Conservation (phyloP, 2,888 invertebrate genomes). For the Leucoma salicis region DNA sequence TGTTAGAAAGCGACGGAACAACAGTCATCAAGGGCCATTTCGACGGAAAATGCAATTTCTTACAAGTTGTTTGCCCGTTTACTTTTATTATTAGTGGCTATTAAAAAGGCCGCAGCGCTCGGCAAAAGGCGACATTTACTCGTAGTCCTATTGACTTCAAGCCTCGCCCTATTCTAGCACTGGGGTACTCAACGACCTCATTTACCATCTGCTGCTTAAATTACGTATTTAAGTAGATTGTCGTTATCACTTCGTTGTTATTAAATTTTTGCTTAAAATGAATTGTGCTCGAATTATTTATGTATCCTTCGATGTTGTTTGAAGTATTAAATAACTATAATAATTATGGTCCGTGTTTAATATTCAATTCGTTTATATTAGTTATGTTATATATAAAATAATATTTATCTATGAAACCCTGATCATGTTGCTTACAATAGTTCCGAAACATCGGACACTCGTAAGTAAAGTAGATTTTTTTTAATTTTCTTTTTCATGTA, state of each 20-base stretch:
- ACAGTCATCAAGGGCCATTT: conserved; percentile 59
- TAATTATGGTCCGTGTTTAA: too few relatives aligned
- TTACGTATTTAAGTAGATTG: conserved; percentile 63
- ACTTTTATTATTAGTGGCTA: conserved; percentile 66
- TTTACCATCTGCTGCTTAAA: conserved; percentile 61
- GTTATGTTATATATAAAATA: too few relatives aligned
- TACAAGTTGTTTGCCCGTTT: conserved; percentile 67
- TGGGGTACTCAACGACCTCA: conserved; percentile 34
- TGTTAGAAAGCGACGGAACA: conserved; percentile 42
- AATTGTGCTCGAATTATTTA: conserved; percentile 45
- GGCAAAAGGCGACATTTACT: conserved; percentile 29
- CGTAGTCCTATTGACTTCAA: conserved; percentile 39
- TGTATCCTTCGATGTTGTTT: conserved; percentile 34
- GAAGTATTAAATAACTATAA: too few relatives aligned
- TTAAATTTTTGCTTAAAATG: conserved; percentile 49
- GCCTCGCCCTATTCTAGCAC: neutral
- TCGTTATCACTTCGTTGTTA: conserved; percentile 50
- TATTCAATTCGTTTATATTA: too few relatives aligned
- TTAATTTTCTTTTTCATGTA: too few relatives aligned
- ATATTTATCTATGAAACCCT: too few relatives aligned
- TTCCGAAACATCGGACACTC: too few relatives aligned
- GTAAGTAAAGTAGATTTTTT: too few relatives aligned
- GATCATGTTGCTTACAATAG: too few relatives aligned
- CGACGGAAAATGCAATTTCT: conserved; percentile 68
- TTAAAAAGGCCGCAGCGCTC: conserved; percentile 49